Evolutionary conservation across 2,113 vertebrate genomes (phyloP).

Genomic region (Chelonoidis abingdonii): DNA sequence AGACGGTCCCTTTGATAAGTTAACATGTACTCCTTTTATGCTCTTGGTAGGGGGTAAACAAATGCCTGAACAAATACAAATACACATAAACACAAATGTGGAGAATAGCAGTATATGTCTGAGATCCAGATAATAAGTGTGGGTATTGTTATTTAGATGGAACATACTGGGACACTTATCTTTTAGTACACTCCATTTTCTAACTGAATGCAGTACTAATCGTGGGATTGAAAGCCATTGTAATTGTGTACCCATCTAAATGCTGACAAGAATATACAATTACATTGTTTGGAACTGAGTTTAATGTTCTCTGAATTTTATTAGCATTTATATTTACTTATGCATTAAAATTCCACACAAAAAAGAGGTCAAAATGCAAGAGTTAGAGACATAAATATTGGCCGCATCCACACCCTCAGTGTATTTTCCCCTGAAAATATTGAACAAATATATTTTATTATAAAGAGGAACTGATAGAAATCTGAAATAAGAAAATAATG

Average conservation of each 20-base stretch:
- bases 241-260: conserved; percentile 84
- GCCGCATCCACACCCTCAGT: conserved; percentile 36
- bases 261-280: conserved; percentile 83
- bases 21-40: conserved; percentile 80
- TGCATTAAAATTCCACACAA: conserved; percentile 76
- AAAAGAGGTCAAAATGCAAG: conserved; percentile 67
- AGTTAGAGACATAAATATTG: conserved; percentile 66
- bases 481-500: conserved; percentile 78
- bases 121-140: conserved; percentile 79
- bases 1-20: conserved; percentile 81
- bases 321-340: conserved; percentile 82
- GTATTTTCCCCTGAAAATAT: conserved; percentile 41
- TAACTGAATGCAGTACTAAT: conserved; percentile 82
- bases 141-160: conserved; percentile 84
- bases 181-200: conserved; percentile 83
- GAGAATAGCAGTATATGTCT: conserved; percentile 78
- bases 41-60: conserved; percentile 79
- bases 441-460: conserved; percentile 61
- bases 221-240: conserved; percentile 80
- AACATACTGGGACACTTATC: conserved; percentile 83
- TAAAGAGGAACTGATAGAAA: conserved; percentile 63
- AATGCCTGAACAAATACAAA: conserved; percentile 80
- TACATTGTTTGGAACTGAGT: conserved; percentile 81
- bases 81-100: conserved; percentile 76
- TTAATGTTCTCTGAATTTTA: conserved; percentile 80